These are phyloP conservation scores for Drosophila merina DNA, from an alignment of 2,888 invertebrate genomes.

Conservation along the genomic window DNA sequence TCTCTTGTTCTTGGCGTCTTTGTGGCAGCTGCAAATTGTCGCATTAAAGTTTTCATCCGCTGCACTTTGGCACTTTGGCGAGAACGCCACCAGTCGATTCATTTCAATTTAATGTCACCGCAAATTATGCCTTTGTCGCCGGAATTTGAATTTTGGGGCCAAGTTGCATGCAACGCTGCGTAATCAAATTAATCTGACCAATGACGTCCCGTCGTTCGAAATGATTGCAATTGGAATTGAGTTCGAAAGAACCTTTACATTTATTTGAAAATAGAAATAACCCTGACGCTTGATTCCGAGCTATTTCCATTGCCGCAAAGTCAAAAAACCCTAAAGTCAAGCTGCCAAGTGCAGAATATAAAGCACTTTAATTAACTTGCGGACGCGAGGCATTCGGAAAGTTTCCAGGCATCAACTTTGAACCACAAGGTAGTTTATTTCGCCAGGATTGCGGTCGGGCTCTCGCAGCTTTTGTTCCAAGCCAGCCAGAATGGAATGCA, in stretches of 20 bases:
- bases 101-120: constrained; percentile 46
- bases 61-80: constrained; percentile 24
- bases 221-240: neutral
- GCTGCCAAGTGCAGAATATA: constrained; percentile 55
- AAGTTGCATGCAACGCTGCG: constrained; percentile 9
- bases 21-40: constrained; percentile 63
- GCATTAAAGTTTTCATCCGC: constrained; percentile 54
- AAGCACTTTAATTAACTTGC: constrained; percentile 80
- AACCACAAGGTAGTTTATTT: constrained; percentile 79
- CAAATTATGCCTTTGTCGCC: constrained; percentile 42
- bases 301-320: constrained; percentile 23
- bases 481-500: constrained; percentile 33
- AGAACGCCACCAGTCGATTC: constrained; percentile 21
- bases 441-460: constrained; percentile 69
- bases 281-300: neutral
- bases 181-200: constrained; percentile 32
- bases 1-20: constrained; percentile 17
- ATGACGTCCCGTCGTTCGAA: neutral
- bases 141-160: constrained; percentile 6
- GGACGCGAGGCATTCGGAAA: constrained; percentile 65
- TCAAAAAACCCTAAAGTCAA: constrained; percentile 47
- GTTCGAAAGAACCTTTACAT: neutral
- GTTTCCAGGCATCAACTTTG: constrained; percentile 76
- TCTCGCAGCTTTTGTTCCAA: constrained; percentile 10
- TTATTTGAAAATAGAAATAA: neutral